Conservation (phyloP, 1,140 invertebrate species). For the Luehdorfia chinensis region DNA sequence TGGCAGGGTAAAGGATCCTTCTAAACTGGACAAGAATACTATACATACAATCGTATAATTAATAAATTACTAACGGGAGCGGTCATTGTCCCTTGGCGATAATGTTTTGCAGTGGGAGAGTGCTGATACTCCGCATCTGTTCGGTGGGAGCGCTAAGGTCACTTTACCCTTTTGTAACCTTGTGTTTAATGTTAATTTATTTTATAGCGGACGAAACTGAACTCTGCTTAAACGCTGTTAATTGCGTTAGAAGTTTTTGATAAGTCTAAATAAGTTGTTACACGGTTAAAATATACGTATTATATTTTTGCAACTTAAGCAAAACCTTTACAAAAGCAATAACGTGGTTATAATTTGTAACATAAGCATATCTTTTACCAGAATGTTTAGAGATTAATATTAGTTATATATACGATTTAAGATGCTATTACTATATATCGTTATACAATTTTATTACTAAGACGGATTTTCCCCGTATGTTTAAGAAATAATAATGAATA, state of each 20-base stretch:
- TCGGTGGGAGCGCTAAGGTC: slow-evolving; percentile 56
- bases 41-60: slow-evolving; percentile 63
- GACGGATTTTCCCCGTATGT: no score
- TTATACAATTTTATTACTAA: no score
- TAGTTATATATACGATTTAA: no score
- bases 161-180: slow-evolving; percentile 49
- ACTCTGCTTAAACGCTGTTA: background rate
- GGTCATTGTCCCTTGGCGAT: slow-evolving; percentile 64
- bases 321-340: no score
- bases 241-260: background rate
- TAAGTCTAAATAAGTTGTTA: background rate
- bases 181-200: slow-evolving; percentile 7
- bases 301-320: no score
- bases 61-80: slow-evolving; percentile 65
- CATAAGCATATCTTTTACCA: no score
- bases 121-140: slow-evolving; percentile 64
- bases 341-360: no score
- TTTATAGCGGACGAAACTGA: background rate
- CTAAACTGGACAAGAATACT: slow-evolving; percentile 42
- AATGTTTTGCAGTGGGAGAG: slow-evolving; percentile 52
- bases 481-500: no score
- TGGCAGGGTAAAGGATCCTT: slow-evolving; percentile 26
- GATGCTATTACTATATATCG: no score
- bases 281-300: no score
- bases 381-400: no score